Evolutionary conservation across 2,888 invertebrate genomes (phyloP).

Genomic region (Perithous albicinctus): DNA sequence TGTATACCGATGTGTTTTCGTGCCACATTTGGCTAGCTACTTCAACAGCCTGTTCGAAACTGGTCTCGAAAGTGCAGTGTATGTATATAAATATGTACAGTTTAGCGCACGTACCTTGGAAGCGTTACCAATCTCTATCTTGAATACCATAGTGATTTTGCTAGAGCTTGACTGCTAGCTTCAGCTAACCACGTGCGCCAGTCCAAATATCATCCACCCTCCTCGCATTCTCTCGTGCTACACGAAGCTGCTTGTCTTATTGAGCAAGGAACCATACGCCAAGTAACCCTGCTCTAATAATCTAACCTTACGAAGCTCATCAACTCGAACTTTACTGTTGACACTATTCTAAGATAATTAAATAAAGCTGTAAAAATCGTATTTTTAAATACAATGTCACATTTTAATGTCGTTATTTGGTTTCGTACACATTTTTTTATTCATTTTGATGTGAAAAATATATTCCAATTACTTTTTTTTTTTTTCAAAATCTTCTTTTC

Average conservation of each 20-base stretch:
- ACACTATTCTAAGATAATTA: too few relatives aligned
- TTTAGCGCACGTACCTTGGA: conserved; percentile 34
- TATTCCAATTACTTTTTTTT: too few relatives aligned
- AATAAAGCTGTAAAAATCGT: too few relatives aligned
- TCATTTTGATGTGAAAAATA: too few relatives aligned
- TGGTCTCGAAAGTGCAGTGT: conserved; percentile 12
- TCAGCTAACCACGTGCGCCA: conserved; percentile 35
- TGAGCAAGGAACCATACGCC: conserved; percentile 74
- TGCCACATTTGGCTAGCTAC: conserved; percentile 67
- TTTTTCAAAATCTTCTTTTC: too few relatives aligned
- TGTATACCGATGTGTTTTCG: conserved; percentile 80
- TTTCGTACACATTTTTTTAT: too few relatives aligned
- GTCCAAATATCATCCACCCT: conserved; percentile 43
- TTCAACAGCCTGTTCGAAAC: conserved; percentile 4
- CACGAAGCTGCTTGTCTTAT: conserved; percentile 77
- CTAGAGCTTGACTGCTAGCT: conserved; percentile 23
- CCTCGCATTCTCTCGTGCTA: conserved; percentile 65
- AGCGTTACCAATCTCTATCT: conserved; percentile 56
- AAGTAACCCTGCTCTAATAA: conserved; percentile 67
- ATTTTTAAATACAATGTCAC: too few relatives aligned
- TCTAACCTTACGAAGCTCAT: conserved; percentile 67
- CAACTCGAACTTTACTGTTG: conserved; percentile 45
- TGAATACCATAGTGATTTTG: conserved; percentile 48
- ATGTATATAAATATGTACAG: conserved; percentile 35
- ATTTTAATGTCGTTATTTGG: too few relatives aligned